Evolutionary conservation across 2,113 vertebrate species (phyloP).

Genomic region (western clawed frog (Xenopus tropicalis)): UCB_Xtro_10.0 CM004445.2:145647501-145648000

Average conservation of each 20-base stretch:
- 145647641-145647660: constrained; percentile 41
- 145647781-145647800: constrained; percentile 44
- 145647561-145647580: constrained; percentile 26
- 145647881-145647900: constrained; percentile 49
- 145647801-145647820: constrained; percentile 47
- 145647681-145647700: constrained; percentile 37
- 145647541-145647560: constrained; percentile 37
- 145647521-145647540: constrained; percentile 34
- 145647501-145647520: constrained; percentile 42
- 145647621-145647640: constrained; percentile 39
- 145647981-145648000: constrained; percentile 41
- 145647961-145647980: constrained; percentile 49
- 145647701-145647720: constrained; percentile 21
- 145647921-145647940: constrained; percentile 49
- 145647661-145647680: constrained; percentile 42
- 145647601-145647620: constrained; percentile 22
- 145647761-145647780: constrained; percentile 19
- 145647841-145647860: constrained; percentile 47
- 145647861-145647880: constrained; percentile 50
- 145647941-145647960: constrained; percentile 48
- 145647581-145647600: constrained; percentile 8
- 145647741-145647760: constrained; percentile 16
- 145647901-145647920: constrained; percentile 50
- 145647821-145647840: constrained; percentile 44
- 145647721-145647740: constrained; percentile 17